A percentile compares a stretch with the other conserved stretches of the same genome.
Conservation (phyloP, 2,797 vertebrate genomes). For the Synaphobranchus kaupii region DNA sequence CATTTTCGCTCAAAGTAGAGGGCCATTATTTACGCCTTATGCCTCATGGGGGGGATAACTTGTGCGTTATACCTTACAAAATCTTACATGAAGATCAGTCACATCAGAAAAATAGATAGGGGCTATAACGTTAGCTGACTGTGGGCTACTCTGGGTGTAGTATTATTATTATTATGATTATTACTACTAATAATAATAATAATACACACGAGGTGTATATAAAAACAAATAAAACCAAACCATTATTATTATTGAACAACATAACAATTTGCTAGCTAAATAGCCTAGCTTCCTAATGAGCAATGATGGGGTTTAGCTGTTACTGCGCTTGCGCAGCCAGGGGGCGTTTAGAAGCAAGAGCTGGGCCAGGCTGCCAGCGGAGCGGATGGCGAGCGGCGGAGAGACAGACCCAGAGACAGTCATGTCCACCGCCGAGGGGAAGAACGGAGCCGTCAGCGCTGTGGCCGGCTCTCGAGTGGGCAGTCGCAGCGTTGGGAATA, state of each 20-base stretch:
- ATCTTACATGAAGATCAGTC: no score
- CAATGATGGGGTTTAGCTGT: neutral
- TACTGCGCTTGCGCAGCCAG: neutral
- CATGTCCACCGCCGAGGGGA: conserved; percentile 71
- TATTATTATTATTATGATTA: no score
- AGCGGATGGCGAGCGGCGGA: neutral
- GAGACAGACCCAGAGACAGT: conserved; percentile 41
- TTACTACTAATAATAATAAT: no score
- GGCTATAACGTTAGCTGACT: no score
- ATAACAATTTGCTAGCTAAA: no score
- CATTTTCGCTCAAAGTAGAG: neutral
- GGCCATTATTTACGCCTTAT: neutral
- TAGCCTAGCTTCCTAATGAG: neutral
- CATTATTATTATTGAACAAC: no score
- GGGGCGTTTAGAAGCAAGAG: neutral
- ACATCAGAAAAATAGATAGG: no score
- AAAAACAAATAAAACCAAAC: no score
- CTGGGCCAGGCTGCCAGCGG: neutral
- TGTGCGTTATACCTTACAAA: no score
- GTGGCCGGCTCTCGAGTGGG: conserved; percentile 34
- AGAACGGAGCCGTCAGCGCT: conserved; percentile 49
- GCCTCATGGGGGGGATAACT: neutral
- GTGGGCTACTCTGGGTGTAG: no score
- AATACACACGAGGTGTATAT: no score
- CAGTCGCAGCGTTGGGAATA: conserved; percentile 76